Evolutionary conservation across 2,888 invertebrate genomes (phyloP).

Genomic region (Agrochola lota): DNA sequence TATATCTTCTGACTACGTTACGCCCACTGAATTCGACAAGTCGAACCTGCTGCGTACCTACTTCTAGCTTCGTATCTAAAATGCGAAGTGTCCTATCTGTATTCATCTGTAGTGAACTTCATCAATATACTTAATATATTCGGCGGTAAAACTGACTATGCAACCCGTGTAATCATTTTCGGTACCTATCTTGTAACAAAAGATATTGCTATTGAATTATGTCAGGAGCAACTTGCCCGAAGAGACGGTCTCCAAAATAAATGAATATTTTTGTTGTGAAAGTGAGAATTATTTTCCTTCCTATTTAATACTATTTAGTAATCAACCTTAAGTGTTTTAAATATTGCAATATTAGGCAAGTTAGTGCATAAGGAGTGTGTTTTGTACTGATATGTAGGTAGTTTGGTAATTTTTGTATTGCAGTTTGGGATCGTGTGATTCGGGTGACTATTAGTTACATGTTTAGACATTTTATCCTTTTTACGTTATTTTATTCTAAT

Average conservation of each 20-base stretch:
- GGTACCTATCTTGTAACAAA: neutral
- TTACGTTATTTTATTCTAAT: conserved; percentile 32
- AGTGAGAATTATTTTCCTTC: conserved; percentile 28
- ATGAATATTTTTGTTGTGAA: neutral
- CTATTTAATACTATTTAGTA: conserved; percentile 8
- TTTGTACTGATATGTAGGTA: conserved; percentile 45
- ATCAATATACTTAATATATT: neutral
- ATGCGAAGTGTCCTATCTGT: too few relatives aligned
- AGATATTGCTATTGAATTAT: neutral
- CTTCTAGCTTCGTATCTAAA: too few relatives aligned
- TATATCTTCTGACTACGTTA: too few relatives aligned
- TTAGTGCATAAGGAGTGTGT: conserved; percentile 39
- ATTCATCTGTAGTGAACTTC: neutral
- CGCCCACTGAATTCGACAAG: too few relatives aligned
- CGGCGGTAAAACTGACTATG: neutral
- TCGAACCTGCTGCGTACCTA: too few relatives aligned
- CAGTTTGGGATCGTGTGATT: conserved; percentile 25
- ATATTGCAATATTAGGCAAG: conserved; percentile 42
- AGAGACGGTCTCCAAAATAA: neutral
- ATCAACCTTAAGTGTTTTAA: conserved; percentile 18
- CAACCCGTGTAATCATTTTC: neutral
- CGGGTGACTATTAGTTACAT: conserved; percentile 6
- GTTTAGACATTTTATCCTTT: conserved; percentile 17
- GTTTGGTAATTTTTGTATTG: conserved; percentile 29
- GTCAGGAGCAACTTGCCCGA: neutral